Percentiles rank a stretch among this genome's conserved stretches.
phyloP scores from a whole-genome alignment of 2,888 invertebrate genomes.

The Standfussiana lucernea region DNA sequence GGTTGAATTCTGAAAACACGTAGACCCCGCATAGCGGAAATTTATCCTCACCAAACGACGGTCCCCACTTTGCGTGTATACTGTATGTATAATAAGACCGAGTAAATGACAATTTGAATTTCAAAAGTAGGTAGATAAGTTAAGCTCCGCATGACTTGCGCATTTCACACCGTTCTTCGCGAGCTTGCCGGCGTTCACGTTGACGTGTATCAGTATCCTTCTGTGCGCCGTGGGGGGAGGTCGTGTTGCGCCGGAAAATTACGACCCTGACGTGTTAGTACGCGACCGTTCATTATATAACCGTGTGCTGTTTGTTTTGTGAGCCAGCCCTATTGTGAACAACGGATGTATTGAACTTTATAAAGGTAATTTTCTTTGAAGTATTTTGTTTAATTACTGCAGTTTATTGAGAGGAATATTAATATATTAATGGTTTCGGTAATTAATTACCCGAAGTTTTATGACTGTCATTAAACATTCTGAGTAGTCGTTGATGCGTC shows the following conservation, averaged over 20 bases:
- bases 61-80: slow-evolving; percentile 75
- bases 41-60: slow-evolving; percentile 71
- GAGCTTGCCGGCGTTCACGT: slow-evolving; percentile 78
- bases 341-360: slow-evolving; percentile 73
- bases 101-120: slow-evolving; percentile 86
- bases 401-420: slow-evolving; percentile 23
- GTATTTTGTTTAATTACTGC: slow-evolving; percentile 44
- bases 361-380: slow-evolving; percentile 70
- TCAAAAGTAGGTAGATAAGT: slow-evolving; percentile 86
- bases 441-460: slow-evolving; percentile 54
- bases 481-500: slow-evolving; percentile 33
- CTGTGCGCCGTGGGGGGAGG: slow-evolving; percentile 71
- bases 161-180: slow-evolving; percentile 86
- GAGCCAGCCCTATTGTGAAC: slow-evolving; percentile 72
- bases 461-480: slow-evolving; percentile 41
- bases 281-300: slow-evolving; percentile 86
- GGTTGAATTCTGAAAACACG: slow-evolving; percentile 72
- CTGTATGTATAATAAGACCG: slow-evolving; percentile 81
- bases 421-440: slow-evolving; percentile 29
- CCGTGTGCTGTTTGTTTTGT: slow-evolving; percentile 86
- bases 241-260: slow-evolving; percentile 71
- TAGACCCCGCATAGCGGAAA: slow-evolving; percentile 74
- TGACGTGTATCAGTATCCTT: slow-evolving; percentile 83
- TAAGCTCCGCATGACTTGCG: slow-evolving; percentile 88
- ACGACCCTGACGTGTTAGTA: slow-evolving; percentile 79